Evolutionary conservation across 2,113 vertebrate species (phyloP), one percentile per base, ranked within the genome.

Genomic region (Eretmodus cyanostictus): DNA sequence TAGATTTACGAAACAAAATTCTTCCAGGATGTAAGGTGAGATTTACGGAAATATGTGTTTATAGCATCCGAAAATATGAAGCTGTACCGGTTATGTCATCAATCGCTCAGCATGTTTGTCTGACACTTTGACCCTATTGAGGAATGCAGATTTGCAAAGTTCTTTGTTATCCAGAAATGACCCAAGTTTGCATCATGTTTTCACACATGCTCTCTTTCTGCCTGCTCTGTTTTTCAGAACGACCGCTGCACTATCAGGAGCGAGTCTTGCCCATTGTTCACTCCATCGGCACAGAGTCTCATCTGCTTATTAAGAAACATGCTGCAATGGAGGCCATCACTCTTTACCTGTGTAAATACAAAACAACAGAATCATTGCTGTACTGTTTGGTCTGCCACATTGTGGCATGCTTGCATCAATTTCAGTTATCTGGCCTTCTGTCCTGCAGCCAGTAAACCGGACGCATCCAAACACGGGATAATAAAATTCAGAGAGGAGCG

Each of bases 401-500:
- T 19, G 4, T 79, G 34, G 38, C 5, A 16, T 34, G 38, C 14
- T 86, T 59, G 6, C 8, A 34, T 78, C 9, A 19, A 19, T 78
- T 51, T 78, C 10, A 51, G 36, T 68, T 4, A 82, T 17, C 9
- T 82, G 6, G 31, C 9, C 27, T 54, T 88, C 38, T 88, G 27
- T 27, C 38, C 81, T 47, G 1, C 91, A 99, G 98, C 97, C 89
- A 97, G 95, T 95, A 97, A 97, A 87, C 96, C 95, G 66, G 97
- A 97, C 0, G 95, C 96, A 88, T 96, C 97, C 92, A 99, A 98
- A 87, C 97, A 98, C 0, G 98, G 98, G 16, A 96, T 97, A 96
- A 97, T 99, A 96, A 98, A 98, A 89, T 99, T 98, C 93, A 95
- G 97, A 1, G 98, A 98, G 88, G 98, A 98, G 93, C 96, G 96